Evolutionary conservation across 2,113 vertebrate species (phyloP).

Genomic region (Sarotherodon lohbergeri): DNA sequence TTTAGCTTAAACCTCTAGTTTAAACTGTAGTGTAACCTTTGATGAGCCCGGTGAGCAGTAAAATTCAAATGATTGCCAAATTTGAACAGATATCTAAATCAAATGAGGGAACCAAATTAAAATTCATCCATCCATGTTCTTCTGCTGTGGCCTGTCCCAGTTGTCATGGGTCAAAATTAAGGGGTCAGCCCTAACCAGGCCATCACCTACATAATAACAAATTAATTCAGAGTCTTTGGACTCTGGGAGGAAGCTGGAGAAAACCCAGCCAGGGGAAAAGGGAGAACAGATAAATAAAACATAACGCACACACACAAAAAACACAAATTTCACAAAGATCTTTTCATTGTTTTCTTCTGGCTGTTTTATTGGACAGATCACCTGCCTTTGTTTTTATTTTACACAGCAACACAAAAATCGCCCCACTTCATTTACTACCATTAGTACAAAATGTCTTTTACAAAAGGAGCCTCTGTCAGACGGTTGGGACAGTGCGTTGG

Average conservation of each 20-base stretch:
- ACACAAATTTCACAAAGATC: not conserved
- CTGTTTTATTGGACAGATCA: conserved; percentile 60
- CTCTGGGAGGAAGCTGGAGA: not conserved
- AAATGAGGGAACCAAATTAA: not conserved
- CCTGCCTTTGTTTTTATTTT: conserved; percentile 2
- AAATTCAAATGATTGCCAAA: not conserved
- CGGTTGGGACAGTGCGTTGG: conserved; percentile 1
- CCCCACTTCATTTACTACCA: conserved; percentile 44
- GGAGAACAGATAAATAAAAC: not conserved
- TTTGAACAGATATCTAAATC: not conserved
- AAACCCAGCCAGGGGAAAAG: not conserved
- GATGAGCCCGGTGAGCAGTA: not conserved
- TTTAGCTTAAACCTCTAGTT: fast-evolving
- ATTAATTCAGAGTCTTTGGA: not conserved
- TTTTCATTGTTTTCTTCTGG: conserved; percentile 1
- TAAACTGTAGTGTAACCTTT: not conserved
- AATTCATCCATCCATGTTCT: fast-evolving
- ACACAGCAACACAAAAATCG: conserved; percentile 50
- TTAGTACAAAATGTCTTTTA: conserved; percentile 72
- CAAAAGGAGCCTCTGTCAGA: conserved; percentile 52
- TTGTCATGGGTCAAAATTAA: not conserved
- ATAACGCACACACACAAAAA: not conserved
- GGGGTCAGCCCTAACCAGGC: not conserved
- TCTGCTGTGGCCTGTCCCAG: not conserved
- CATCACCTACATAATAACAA: not conserved